These are phyloP conservation scores for Sturmia bella DNA, from an alignment of 2,888 invertebrate genomes.

Conservation along the genomic window DNA sequence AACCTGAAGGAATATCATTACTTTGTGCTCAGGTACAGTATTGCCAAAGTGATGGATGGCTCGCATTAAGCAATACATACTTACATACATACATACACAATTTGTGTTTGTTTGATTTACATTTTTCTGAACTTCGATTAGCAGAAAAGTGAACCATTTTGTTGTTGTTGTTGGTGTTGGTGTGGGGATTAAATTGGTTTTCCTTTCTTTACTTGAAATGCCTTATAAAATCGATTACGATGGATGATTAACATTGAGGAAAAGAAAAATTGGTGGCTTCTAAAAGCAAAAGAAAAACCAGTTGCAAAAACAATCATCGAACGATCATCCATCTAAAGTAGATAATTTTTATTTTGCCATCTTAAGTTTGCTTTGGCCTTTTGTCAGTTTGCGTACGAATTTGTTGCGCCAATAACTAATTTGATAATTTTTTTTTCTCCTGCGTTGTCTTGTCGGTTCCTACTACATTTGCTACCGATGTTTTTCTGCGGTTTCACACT, in stretches of 20 bases:
- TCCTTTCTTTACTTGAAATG: conserved; percentile 56
- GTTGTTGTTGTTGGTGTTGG: conserved; percentile 8
- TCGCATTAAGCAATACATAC: conserved; percentile 9
- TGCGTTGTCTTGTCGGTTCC: conserved; percentile 13
- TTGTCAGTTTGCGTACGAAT: conserved; percentile 36
- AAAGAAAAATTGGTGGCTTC: conserved; percentile 9
- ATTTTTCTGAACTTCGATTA: conserved; percentile 53
- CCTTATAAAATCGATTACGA: conserved; percentile 63
- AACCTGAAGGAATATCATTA: conserved; percentile 42
- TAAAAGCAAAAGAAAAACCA: conserved; percentile 56
- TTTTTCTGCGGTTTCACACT: conserved; percentile 82
- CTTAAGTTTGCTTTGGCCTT: neutral
- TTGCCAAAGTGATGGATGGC: conserved; percentile 2
- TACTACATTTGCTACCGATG: conserved; percentile 77
- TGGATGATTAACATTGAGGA: conserved; percentile 40
- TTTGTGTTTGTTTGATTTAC: conserved; percentile 41
- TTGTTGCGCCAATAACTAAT: conserved; percentile 65
- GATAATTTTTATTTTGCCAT: conserved; percentile 63
- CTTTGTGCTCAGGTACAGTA: neutral
- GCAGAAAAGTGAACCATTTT: conserved; percentile 65
- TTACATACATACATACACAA: neutral
- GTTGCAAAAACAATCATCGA: conserved; percentile 43
- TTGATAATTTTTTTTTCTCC: conserved; percentile 63
- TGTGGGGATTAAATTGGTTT: conserved; percentile 55
- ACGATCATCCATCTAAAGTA: conserved; percentile 46